phyloP scores from a whole-genome alignment of 2,797 vertebrate genomes.

The Brachyrhaphis roseni region DNA sequence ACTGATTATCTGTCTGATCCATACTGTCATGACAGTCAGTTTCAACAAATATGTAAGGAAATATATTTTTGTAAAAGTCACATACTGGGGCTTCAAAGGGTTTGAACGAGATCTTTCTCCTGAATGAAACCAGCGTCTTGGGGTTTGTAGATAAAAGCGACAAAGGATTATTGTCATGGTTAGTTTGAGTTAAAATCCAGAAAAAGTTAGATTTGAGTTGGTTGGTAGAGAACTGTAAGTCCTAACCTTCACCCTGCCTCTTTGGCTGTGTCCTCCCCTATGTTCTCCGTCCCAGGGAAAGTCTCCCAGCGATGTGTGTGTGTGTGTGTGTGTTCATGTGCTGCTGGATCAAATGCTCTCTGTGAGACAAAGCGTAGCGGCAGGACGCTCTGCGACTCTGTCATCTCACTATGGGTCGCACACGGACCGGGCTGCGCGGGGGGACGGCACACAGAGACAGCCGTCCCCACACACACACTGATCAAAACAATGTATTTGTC shows the following conservation, averaged over 20 bases:
- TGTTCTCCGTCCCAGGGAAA: constrained; percentile 64
- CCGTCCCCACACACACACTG: constrained; percentile 72
- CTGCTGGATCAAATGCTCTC: constrained; percentile 78
- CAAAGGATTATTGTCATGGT: neutral
- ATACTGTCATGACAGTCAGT: too few species aligned
- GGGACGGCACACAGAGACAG: constrained; percentile 65
- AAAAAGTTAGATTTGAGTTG: constrained; percentile 45
- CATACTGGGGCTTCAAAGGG: neutral
- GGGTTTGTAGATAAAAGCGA: neutral
- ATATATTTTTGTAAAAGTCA: neutral
- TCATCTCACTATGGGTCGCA: constrained; percentile 79
- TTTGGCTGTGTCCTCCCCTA: constrained; percentile 47
- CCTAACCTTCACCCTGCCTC: constrained; percentile 71
- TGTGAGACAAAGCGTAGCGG: constrained; percentile 75
- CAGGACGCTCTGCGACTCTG: constrained; percentile 76
- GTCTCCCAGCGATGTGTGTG: constrained; percentile 54
- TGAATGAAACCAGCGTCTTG: neutral
- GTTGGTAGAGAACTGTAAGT: constrained; percentile 47
- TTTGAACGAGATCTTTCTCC: neutral
- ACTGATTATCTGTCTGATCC: too few species aligned
- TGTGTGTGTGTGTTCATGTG: constrained; percentile 26
- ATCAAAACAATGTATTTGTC: constrained; percentile 81
- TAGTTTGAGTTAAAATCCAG: constrained; percentile 10
- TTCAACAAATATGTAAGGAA: too few species aligned
- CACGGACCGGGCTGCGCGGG: constrained; percentile 61